Conservation (phyloP, 2,797 vertebrate genomes). For the Streptopelia turtur region DNA sequence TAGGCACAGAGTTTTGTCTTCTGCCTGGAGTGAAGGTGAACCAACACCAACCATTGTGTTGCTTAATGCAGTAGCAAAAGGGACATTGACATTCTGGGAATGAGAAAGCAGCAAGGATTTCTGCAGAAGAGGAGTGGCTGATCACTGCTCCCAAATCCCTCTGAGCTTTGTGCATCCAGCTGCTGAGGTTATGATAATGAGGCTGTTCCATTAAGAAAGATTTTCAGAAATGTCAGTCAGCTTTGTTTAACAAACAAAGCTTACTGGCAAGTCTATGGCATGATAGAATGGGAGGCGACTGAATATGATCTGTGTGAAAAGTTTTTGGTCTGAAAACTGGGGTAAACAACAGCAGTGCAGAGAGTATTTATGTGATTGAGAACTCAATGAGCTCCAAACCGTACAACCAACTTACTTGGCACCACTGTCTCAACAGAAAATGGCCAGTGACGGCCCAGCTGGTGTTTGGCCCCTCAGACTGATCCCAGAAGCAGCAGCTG, state of each 20-base stretch:
- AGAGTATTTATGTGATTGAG: neutral
- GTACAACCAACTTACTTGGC: neutral
- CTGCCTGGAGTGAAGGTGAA: neutral
- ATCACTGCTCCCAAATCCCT: neutral
- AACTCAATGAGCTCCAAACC: neutral
- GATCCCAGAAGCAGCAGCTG: neutral
- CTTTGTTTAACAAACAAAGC: slow-evolving; percentile 32
- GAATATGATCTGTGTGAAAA: neutral
- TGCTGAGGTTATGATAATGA: slow-evolving; percentile 1
- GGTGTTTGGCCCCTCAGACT: neutral
- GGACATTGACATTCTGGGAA: neutral
- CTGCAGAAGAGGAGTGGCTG: neutral
- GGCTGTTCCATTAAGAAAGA: neutral
- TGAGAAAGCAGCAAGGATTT: neutral
- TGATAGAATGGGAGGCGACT: neutral
- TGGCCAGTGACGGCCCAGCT: neutral
- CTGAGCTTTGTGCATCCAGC: neutral
- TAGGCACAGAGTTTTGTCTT: neutral
- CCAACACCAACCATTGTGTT: neutral
- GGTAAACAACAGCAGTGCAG: neutral
- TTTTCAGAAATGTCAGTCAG: slow-evolving; percentile 50
- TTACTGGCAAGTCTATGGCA: neutral
- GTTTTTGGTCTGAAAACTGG: neutral
- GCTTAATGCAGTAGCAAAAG: slow-evolving; percentile 4
- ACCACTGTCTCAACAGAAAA: neutral